These are phyloP conservation scores for Megaptera novaeangliae DNA, from an alignment of 2,113 vertebrate genomes.

Conservation along the genomic window DNA sequence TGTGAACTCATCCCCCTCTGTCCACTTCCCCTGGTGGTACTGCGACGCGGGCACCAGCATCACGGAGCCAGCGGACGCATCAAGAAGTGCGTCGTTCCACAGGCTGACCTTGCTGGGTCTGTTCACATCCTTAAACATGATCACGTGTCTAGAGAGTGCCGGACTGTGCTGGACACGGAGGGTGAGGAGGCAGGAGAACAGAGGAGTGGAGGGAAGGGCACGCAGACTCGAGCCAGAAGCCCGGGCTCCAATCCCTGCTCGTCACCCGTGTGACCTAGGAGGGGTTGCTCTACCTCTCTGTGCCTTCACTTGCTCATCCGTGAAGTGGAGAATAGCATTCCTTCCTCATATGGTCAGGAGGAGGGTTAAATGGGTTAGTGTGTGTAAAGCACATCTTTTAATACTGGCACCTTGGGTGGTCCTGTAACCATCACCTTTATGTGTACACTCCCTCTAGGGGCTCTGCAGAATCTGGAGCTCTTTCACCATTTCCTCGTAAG, in stretches of 20 bases:
- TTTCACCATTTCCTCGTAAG: rapidly evolving
- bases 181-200: neutral
- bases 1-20: neutral
- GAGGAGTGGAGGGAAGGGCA: no score
- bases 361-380: neutral
- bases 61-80: rapidly evolving
- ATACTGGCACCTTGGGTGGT: no score
- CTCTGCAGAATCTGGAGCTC: neutral
- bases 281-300: neutral
- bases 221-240: neutral
- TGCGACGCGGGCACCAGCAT: neutral
- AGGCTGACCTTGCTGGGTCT: neutral
- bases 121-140: rapidly evolving
- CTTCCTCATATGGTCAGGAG: rapidly evolving
- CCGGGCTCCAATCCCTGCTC: neutral
- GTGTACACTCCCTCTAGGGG: neutral
- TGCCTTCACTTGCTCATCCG: neutral
- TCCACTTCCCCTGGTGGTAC: rapidly evolving
- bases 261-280: neutral
- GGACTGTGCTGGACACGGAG: neutral
- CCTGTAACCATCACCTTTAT: neutral
- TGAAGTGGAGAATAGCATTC: neutral
- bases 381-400: rapidly evolving
- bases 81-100: rapidly evolving
- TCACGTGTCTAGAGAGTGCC: rapidly evolving